phyloP scores from a whole-genome alignment of 2,797 vertebrate species.

The Phalanger gymnotis region DNA sequence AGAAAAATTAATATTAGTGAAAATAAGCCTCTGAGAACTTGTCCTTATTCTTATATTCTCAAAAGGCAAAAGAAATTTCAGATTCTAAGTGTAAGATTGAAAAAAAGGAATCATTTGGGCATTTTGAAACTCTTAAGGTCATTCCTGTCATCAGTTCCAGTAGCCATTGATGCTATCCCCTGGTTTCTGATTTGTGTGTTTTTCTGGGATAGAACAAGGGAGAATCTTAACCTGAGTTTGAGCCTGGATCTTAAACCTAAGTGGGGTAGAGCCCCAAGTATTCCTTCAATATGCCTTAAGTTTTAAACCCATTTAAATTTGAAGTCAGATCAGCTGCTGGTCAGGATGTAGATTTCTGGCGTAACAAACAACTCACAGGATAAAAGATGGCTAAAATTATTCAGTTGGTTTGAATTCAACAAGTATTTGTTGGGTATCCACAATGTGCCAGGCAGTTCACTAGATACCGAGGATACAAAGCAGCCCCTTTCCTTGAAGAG shows the following conservation, averaged over 20 bases:
- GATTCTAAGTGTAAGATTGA: neutral
- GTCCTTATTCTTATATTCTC: neutral
- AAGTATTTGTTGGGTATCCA: neutral
- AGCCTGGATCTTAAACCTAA: neutral
- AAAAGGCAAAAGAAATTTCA: neutral
- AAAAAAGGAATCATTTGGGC: neutral
- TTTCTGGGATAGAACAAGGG: neutral
- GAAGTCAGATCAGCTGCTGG: neutral
- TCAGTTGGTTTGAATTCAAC: neutral
- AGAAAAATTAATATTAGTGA: neutral
- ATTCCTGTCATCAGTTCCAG: neutral
- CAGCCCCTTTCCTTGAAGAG: neutral
- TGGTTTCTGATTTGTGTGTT: neutral
- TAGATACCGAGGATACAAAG: neutral
- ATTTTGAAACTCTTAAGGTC: neutral
- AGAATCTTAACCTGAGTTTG: neutral
- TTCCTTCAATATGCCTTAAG: neutral
- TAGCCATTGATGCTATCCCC: neutral
- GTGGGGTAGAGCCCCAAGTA: neutral
- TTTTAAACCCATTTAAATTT: neutral
- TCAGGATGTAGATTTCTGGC: neutral
- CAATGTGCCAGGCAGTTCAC: neutral
- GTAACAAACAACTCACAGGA: neutral
- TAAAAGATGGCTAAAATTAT: neutral
- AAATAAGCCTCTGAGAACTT: neutral